Percentiles rank a stretch among this genome's conserved stretches.
Conservation (phyloP, 2,113 vertebrate genomes). For the Boulengeromyrus knoepffleri region DNA sequence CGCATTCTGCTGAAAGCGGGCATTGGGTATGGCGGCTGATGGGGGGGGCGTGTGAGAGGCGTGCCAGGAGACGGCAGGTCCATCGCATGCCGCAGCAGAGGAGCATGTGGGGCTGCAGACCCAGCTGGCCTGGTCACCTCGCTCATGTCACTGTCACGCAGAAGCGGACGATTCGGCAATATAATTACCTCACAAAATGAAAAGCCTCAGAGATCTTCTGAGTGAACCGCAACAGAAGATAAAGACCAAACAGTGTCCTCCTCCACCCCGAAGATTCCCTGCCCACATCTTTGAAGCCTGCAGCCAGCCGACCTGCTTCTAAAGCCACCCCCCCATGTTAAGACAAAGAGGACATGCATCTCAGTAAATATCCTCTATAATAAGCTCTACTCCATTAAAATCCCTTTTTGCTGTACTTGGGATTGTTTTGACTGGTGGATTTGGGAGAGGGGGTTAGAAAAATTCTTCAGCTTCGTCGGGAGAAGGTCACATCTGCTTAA, state of each 20-base stretch:
- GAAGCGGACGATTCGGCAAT: not conserved
- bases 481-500: constrained; percentile 5
- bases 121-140: not conserved
- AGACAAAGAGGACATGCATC: not conserved
- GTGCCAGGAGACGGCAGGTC: not conserved
- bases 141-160: not conserved
- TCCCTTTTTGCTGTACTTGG: not conserved
- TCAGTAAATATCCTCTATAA: not conserved
- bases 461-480: not conserved
- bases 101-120: not conserved
- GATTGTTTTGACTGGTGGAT: not conserved
- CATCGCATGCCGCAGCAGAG: not conserved
- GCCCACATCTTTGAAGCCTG: constrained; percentile 5
- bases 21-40: not conserved
- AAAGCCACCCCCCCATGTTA: not conserved
- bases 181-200: not conserved
- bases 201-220: not conserved
- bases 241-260: not conserved
- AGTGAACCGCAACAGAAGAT: not conserved
- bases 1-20: constrained; percentile 31
- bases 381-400: not conserved
- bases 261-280: not conserved
- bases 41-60: not conserved
- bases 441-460: not conserved
- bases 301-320: not conserved